Evolutionary conservation across 2,888 invertebrate genomes (phyloP).

Genomic region (Trichopria drosophilae): DNA sequence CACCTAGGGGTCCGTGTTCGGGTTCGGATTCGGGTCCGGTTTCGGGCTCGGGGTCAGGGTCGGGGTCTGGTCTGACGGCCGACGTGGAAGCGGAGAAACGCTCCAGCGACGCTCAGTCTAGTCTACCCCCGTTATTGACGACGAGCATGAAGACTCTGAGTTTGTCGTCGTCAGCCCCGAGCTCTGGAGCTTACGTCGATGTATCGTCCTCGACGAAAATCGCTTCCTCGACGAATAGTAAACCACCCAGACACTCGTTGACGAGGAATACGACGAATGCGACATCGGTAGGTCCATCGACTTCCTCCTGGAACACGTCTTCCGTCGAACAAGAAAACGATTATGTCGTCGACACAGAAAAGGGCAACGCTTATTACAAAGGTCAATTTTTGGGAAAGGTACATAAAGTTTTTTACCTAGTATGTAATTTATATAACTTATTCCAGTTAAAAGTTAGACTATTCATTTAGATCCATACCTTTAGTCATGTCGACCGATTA

Average conservation of each 20-base stretch:
- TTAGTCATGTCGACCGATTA: too few species aligned
- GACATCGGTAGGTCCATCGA: conserved; percentile 33
- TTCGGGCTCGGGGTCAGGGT: conserved; percentile 3
- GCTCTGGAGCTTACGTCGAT: conserved; percentile 29
- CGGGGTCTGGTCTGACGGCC: conserved; percentile 6
- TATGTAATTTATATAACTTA: too few species aligned
- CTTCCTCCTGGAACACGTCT: conserved; percentile 40
- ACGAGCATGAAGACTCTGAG: too few species aligned
- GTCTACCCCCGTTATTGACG: too few species aligned
- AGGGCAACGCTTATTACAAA: conserved; percentile 52
- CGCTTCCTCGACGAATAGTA: conserved; percentile 8
- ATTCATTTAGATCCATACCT: too few species aligned
- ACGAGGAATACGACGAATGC: not conserved
- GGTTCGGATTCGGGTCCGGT: too few species aligned
- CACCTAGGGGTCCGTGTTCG: too few species aligned
- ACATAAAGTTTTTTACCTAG: too few species aligned
- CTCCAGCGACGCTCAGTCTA: too few species aligned
- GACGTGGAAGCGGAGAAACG: too few species aligned
- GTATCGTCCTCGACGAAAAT: conserved; percentile 21
- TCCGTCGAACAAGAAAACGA: conserved; percentile 45
- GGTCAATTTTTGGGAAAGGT: conserved; percentile 54
- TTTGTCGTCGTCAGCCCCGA: conserved; percentile 26
- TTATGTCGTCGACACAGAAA: conserved; percentile 51
- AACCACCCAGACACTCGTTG: not conserved
- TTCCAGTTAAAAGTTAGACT: too few species aligned